Base-by-base conservation (phyloP, 2,113 vertebrate species). In the Rhinoderma darwinii region DNA sequence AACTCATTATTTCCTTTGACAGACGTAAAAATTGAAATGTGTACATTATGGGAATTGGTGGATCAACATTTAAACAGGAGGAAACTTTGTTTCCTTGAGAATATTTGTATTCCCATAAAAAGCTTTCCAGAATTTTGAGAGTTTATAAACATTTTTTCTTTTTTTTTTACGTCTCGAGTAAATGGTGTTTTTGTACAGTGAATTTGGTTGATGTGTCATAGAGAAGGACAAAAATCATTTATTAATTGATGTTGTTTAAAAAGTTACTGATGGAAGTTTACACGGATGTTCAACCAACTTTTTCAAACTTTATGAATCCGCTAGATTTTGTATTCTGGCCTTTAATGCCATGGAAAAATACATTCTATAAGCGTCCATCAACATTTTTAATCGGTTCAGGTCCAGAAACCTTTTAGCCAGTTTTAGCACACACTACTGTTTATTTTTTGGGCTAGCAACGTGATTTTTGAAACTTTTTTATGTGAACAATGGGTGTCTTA, bases 111-210 rank as follows among this genome's bases (percentile, higher is more conserved):
- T 63, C 20, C 56, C 14, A 37, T 22, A 37, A 81, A 56, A 81
- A 63, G 1, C 22, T 81, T 37, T 37, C 18, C 56, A 80, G 14
- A 43, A 80, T 56, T 20, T 32, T 25, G 5, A 32, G 27, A 37
- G 32, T 56, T 17, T 1, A 79, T 56, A 79, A 79, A 79, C 51
- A 80, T n/a, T 27, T 59, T 80, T 59, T 59, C 25, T 78, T 78
- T 78, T 51, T 35, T 35, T n/a, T 54, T 78, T 17, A 78, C 35
- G 27, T 39, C 27, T 47, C 27, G 8, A 18, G 70, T 41, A 27
- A 44, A 75, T 56, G 27, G 32, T n/a, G 14, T 56, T 56, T 79
- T 14, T 79, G 20, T 35, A 32, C 6, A 20, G 14, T 77, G 44
- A 43, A 27, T 47, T 47, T 47, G 43, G 17, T 25, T 44, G 74